phyloP scores from a whole-genome alignment of 2,888 invertebrate species.

The Tinea trinotella region DNA sequence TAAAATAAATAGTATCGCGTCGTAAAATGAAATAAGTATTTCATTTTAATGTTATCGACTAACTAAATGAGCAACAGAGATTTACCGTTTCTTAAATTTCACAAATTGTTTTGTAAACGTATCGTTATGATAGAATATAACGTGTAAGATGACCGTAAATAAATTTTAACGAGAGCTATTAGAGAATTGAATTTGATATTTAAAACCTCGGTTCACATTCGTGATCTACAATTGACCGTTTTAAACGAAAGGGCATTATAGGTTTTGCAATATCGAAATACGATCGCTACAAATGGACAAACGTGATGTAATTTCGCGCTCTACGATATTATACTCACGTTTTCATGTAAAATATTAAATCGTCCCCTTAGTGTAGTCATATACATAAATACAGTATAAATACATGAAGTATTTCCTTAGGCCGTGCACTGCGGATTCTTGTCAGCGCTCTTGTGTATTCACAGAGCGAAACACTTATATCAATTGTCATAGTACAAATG shows the following conservation, averaged over 20 bases:
- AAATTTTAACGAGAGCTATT: background rate
- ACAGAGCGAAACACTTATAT: too few relatives aligned
- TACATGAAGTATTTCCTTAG: too few relatives aligned
- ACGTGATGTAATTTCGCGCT: constrained; percentile 1
- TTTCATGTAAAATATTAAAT: too few relatives aligned
- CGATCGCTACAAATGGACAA: constrained; percentile 1
- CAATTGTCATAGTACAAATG: too few relatives aligned
- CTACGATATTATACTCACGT: background rate
- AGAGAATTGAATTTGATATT: background rate
- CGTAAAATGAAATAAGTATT: constrained; percentile 3
- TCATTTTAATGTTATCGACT: background rate
- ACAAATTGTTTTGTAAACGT: background rate
- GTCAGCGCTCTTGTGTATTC: too few relatives aligned
- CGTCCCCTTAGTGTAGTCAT: too few relatives aligned
- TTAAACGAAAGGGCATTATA: constrained; percentile 9
- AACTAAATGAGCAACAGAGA: constrained; percentile 1
- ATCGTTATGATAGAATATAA: background rate
- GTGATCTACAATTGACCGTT: constrained; percentile 10
- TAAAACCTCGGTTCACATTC: background rate
- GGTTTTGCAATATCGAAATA: constrained; percentile 4
- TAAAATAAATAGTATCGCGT: background rate
- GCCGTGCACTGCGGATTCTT: too few relatives aligned
- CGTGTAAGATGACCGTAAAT: background rate
- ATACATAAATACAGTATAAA: too few relatives aligned
- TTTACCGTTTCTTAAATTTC: background rate